Evolutionary conservation across 2,797 vertebrate genomes (phyloP), one percentile per base, ranked within the genome.

Genomic region (Ibycter americanus): DNA sequence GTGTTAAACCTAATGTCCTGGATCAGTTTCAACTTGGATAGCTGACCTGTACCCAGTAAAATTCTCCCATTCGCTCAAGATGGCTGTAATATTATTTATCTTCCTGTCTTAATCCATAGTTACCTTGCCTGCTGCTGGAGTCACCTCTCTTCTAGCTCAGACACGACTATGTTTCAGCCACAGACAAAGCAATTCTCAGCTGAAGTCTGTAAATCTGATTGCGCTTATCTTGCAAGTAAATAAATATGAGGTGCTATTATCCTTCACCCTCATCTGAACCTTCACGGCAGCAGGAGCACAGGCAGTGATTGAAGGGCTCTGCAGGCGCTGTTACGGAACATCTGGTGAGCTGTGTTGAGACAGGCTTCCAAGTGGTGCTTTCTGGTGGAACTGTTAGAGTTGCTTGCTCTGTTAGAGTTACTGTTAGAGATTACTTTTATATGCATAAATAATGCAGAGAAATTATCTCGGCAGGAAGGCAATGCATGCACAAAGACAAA

Each of bases 271-370:
- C 0, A 0, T 80, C 40, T 89, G 92, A 95, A 83, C 71, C 82
- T 83, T 77, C 51, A 42, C 0, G 7, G 71, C 78, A 85, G 71
- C 63, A 87, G 78, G 58, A 90, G 34, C 0, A 0, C 70, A 62
- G 73, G 47, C 83, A 77, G 67, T 19, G 11, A 89, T 5, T 73
- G 92, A 94, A 96, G 52, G 79, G 65, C 82, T 77, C 59, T 1
- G 91, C 82, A 89, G 92, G 76, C 89, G 87, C 76, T 83, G 78
- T n/a, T 78, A 12, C 15, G 86, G 71, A 94, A 73, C 82, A 93
- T 91, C 84, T 95, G 95, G 36, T 78, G 65, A 83, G 32, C 65
- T 83, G 44, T 72, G 72, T 81, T 56, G 73, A 89, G 61, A 92
- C 51, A 78, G 61, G 56, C 61, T 93, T 94, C 81, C 84, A 89